Base-by-base conservation (phyloP, 2,797 vertebrate genomes). In the Vultur gryphus region DNA sequence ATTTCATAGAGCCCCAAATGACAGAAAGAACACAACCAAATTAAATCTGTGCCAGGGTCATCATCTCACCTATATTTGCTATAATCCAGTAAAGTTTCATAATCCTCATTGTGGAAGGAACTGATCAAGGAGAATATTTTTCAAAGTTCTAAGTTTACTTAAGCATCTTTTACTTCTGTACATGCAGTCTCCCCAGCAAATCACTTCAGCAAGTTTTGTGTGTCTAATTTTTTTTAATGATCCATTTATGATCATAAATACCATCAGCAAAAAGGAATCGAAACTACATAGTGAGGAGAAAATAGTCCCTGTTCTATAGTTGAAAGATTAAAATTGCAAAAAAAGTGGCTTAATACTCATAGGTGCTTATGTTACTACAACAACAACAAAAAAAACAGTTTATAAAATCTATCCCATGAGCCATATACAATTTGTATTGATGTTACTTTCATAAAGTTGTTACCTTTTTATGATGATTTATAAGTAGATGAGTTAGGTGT, bases 371-470 rank as follows among this genome's bases (percentile, higher is more conserved):
- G 82, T 61, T 66, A 75, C 35, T 41, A 61, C 26, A 55, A 79
- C 62, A 91, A 66, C 28, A 37, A 37, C 37, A 91, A 78, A 79
- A 79, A 76, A 94, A 95, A 28, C 43, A 81, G 48, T 92, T 96
- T 84, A 91, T 88, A 83, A 89, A 95, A 96, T 94, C 64, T 83
- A 88, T 93, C 91, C 73, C 81, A 54, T 12, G 39, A 92, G 73
- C 43, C 35, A 73, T 57, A 80, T 54, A 57, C 70, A 96, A 96
- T 97, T 94, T 78, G 61, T 89, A 95, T 87, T 28, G 92, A 93
- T 95, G 96, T 88, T 80, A 86, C 82, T 97, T 91, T 87, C 54
- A 94, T 87, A 86, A 93, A 90, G 48, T 84, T 96, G 73, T 59
- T 93, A 90, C 65, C 49, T 89, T 84, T 84, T 96, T 51, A 93